Evolutionary conservation across 2,888 invertebrate species (phyloP), one percentile per base, ranked within the genome.

Genomic region (Ditula angustiorana): DNA sequence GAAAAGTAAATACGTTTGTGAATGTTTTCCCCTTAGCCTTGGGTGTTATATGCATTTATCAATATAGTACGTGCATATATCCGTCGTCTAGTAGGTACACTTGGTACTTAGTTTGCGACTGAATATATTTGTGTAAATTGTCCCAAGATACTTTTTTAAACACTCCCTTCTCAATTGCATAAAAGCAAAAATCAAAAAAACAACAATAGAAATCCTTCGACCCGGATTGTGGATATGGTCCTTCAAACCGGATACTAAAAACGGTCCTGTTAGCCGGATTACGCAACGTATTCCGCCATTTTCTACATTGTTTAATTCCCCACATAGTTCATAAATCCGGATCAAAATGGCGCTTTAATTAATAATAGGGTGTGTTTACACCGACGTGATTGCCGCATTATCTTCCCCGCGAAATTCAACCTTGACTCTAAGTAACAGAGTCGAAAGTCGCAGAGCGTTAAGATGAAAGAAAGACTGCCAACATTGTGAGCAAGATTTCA

Each of bases 391-490:
- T n/a, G n/a, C n/a, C n/a, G 10, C 46, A 21, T 50, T 24, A 5
- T 10, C n/a, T 1, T 0, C 8, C 3, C 19, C 10, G 33, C 7
- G 11, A 49, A 49, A 49, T 16, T 30, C 26, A n/a, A 28, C 50
- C 41, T 30, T 30, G 44, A 13, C 8, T 1, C n/a, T 13, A 13
- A 0, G 11, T 4, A 0, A 5, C 5, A n/a, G 23, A 30, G 60
- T 52, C 0, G 21, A 16, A 11, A 52, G n/a, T 52, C 8, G 11
- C 16, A 30, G 16, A 11, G n/a, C 28, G 13, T 21, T 23, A 2
- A 3, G 13, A 44, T 60, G n/a, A 52, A 52, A 44, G 52, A 60
- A 52, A 37, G n/a, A n/a, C n/a, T n/a, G 26, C 44, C 2, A 3
- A 30, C 23, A 21, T 44, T 41, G 16, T 19, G 19, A 7, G 28